Conservation (phyloP, 2,888 invertebrate species). For the Ophion costatus region DNA sequence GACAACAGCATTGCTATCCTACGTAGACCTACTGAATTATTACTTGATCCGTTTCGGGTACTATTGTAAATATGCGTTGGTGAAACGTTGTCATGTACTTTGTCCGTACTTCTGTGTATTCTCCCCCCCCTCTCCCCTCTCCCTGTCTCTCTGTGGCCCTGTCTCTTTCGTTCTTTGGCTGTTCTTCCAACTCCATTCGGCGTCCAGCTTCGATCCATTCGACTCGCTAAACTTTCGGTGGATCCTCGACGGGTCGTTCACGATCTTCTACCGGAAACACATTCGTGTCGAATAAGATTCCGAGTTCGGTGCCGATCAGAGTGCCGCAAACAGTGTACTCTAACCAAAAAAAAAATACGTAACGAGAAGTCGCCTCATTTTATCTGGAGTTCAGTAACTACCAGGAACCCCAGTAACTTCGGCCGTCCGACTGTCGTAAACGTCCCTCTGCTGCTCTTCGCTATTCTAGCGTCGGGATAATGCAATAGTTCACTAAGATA, state of each 20-base stretch:
- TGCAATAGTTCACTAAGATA: too few relatives aligned
- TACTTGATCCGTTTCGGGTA: slow-evolving; percentile 68
- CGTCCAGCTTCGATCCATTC: slow-evolving; percentile 3
- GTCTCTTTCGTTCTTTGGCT: not conserved
- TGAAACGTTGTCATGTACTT: slow-evolving; percentile 65
- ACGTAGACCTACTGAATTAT: slow-evolving; percentile 72
- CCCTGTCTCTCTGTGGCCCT: not conserved
- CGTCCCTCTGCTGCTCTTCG: too few relatives aligned
- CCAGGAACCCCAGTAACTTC: too few relatives aligned
- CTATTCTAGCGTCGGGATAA: too few relatives aligned
- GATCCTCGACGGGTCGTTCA: slow-evolving; percentile 44
- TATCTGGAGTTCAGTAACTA: too few relatives aligned
- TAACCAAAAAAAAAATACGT: too few relatives aligned
- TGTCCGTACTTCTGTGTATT: slow-evolving; percentile 24
- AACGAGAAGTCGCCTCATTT: too few relatives aligned
- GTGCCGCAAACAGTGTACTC: too few relatives aligned
- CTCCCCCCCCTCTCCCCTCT: not conserved
- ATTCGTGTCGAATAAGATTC: slow-evolving; percentile 39
- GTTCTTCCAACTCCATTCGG: not conserved
- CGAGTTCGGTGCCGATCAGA: slow-evolving; percentile 15
- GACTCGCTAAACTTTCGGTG: slow-evolving; percentile 48
- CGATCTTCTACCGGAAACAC: slow-evolving; percentile 54
- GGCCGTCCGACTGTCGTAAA: too few relatives aligned
- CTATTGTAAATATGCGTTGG: slow-evolving; percentile 74
- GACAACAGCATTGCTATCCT: not conserved